Conservation (phyloP, 2,113 vertebrate genomes). For the Columba livia region DNA sequence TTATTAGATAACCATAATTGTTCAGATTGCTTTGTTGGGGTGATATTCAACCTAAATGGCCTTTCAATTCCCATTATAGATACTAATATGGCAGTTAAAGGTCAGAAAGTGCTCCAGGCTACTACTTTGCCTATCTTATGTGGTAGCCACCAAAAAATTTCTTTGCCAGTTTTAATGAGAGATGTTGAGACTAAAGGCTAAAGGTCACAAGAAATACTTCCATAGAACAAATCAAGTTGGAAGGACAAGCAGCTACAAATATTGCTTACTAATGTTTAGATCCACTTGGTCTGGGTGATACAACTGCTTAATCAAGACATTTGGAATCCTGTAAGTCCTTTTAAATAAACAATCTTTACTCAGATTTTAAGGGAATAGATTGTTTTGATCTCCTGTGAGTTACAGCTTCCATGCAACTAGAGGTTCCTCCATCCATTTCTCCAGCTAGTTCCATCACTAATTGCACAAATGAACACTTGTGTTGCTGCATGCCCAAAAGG, state of each 20-base stretch:
- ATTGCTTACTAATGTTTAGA: not conserved
- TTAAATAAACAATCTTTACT: not conserved
- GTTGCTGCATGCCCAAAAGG: not conserved
- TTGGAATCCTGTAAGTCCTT: not conserved
- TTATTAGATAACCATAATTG: conserved; percentile 27
- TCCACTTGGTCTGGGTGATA: not conserved
- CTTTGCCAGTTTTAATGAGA: not conserved
- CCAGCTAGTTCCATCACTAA: not conserved
- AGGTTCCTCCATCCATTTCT: not conserved
- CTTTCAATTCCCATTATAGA: conserved; percentile 46
- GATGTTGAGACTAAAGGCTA: not conserved
- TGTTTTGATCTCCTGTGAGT: not conserved
- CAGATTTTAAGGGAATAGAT: not conserved
- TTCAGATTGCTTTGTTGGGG: conserved; percentile 45
- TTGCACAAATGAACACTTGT: fast-evolving
- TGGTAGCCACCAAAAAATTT: not conserved
- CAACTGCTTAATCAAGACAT: not conserved
- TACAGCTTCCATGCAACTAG: not conserved
- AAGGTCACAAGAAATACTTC: conserved; percentile 7
- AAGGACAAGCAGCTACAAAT: not conserved
- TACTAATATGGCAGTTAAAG: conserved; percentile 45
- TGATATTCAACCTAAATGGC: conserved; percentile 48
- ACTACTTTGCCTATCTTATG: not conserved
- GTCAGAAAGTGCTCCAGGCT: conserved; percentile 33
- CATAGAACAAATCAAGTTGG: not conserved